A percentile compares a stretch with the other conserved stretches of the same genome.
Conservation (phyloP, 1,140 invertebrate species). For the Pectinophora gossypiella region DNA sequence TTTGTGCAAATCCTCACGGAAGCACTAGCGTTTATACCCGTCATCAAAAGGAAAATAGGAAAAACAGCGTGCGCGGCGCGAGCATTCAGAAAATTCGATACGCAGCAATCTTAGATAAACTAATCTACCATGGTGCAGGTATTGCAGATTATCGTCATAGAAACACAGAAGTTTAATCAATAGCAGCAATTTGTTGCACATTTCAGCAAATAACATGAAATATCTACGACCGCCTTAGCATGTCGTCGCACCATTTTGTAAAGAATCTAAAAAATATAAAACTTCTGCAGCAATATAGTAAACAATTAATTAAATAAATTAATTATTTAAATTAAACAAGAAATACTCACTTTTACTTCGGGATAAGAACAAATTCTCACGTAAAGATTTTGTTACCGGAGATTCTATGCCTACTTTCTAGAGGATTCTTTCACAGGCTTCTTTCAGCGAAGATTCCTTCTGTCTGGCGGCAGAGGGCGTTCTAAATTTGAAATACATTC, state of each 20-base stretch:
- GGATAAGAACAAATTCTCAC: constrained; percentile 65
- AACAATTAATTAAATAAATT: neutral
- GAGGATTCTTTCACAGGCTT: constrained; percentile 73
- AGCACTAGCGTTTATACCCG: constrained; percentile 66
- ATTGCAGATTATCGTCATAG: constrained; percentile 49
- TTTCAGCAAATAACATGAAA: constrained; percentile 23
- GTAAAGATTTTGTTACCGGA: constrained; percentile 73
- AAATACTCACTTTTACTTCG: constrained; percentile 67
- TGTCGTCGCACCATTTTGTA: constrained; percentile 26
- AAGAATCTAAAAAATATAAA: constrained; percentile 18
- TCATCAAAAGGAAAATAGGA: constrained; percentile 46
- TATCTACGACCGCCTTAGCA: constrained; percentile 16
- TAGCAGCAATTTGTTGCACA: constrained; percentile 44
- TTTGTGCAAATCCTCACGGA: constrained; percentile 61
- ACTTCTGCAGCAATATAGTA: constrained; percentile 6
- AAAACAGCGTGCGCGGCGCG: constrained; percentile 2
- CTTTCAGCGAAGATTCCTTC: constrained; percentile 54
- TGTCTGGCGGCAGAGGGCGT: constrained; percentile 57
- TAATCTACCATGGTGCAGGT: constrained; percentile 12
- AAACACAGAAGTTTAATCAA: constrained; percentile 62
- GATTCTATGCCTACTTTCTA: constrained; percentile 72
- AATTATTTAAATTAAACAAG: constrained; percentile 10
- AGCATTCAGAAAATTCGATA: neutral
- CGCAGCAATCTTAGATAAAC: neutral
- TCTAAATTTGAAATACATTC: constrained; percentile 58